Percentiles rank a stretch among this genome's conserved stretches.
These are phyloP conservation scores for Zaprionus africanus DNA, from an alignment of 1,140 invertebrate genomes.

Conservation along the genomic window DNA sequence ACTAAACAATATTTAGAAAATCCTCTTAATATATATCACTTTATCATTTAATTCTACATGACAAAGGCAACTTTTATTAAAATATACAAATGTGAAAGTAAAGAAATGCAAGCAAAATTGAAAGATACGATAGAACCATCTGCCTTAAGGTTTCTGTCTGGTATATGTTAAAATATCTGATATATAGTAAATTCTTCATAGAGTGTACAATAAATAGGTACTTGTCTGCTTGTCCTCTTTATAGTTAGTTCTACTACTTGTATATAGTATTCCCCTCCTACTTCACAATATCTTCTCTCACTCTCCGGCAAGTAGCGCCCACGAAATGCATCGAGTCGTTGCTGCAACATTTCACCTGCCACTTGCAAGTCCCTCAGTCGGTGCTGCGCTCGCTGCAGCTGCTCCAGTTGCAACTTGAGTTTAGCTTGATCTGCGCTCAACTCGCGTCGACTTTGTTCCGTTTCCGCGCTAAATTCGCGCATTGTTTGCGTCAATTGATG, in stretches of 20 bases:
- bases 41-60: neutral
- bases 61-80: slow-evolving; percentile 39
- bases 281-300: neutral
- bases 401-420: neutral
- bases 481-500: slow-evolving; percentile 43
- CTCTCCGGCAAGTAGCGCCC: slow-evolving; percentile 32
- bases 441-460: slow-evolving; percentile 7
- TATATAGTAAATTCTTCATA: no score
- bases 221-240: no score
- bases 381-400: slow-evolving; percentile 17
- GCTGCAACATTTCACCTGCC: slow-evolving; percentile 16
- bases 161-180: no score
- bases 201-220: no score
- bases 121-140: slow-evolving; percentile 13
- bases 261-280: no score
- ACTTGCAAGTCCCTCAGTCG: slow-evolving; percentile 22
- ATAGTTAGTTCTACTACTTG: no score
- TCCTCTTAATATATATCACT: no score
- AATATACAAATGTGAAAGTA: neutral
- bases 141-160: no score
- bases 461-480: neutral
- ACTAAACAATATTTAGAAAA: no score
- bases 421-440: neutral
- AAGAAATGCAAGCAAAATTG: slow-evolving; percentile 10
- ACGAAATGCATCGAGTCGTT: slow-evolving; percentile 43